Evolutionary conservation across 2,113 vertebrate species (phyloP).

Genomic region (Riparia riparia): DNA sequence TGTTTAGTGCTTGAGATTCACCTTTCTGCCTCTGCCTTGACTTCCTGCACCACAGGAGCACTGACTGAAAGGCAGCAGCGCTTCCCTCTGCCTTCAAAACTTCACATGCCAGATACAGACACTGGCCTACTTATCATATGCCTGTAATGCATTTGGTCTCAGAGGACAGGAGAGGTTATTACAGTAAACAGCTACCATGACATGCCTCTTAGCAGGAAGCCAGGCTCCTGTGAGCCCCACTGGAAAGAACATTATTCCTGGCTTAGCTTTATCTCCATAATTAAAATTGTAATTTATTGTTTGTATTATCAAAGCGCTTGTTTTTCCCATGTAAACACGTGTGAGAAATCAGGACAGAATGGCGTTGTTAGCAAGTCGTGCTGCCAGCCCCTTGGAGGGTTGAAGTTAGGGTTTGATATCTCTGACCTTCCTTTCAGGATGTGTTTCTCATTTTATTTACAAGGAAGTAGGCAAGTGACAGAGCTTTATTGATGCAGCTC

Average conservation of each 20-base stretch:
- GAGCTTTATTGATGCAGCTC: background rate
- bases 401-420: background rate
- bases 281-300: background rate
- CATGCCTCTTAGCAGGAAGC: background rate
- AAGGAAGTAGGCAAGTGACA: background rate
- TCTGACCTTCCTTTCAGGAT: background rate
- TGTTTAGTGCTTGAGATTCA: background rate
- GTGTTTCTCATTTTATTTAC: background rate
- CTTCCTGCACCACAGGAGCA: background rate
- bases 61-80: rapidly evolving
- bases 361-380: background rate
- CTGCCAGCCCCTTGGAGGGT: background rate
- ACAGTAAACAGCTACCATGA: background rate
- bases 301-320: background rate
- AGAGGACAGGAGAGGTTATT: background rate
- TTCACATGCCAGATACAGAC: background rate
- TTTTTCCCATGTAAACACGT: background rate
- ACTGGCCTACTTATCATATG: background rate
- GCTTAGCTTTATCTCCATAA: background rate
- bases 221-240: background rate
- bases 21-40: background rate
- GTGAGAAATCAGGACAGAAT: background rate
- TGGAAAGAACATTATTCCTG: background rate
- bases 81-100: background rate
- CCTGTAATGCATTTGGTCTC: background rate